phyloP scores from a whole-genome alignment of 1,140 invertebrate species.

The Drosophila bocqueti region DNA sequence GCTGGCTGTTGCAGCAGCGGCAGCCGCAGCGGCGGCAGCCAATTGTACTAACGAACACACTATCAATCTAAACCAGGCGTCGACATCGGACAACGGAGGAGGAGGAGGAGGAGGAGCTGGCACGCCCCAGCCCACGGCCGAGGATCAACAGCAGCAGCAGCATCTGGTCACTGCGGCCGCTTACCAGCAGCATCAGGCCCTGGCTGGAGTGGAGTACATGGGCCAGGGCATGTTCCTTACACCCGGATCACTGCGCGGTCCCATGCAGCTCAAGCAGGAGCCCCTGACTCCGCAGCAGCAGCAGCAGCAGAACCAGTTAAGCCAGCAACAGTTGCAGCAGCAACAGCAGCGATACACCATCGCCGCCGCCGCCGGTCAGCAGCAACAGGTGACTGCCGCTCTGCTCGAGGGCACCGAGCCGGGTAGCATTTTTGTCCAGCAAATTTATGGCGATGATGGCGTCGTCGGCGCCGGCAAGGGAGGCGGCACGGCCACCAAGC shows the following conservation, averaged over 20 bases:
- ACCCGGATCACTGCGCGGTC: slow-evolving; percentile 57
- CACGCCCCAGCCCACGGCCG: slow-evolving; percentile 29
- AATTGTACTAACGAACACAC: slow-evolving; percentile 80
- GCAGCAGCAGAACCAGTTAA: slow-evolving; percentile 42
- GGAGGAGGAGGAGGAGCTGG: slow-evolving; percentile 24
- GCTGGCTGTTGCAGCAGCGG: slow-evolving; percentile 60
- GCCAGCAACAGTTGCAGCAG: slow-evolving; percentile 57
- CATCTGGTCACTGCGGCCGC: slow-evolving; percentile 63
- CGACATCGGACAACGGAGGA: slow-evolving; percentile 35
- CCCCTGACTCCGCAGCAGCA: slow-evolving; percentile 36
- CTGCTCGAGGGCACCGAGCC: slow-evolving; percentile 66
- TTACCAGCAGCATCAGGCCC: slow-evolving; percentile 69
- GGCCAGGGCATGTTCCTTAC: slow-evolving; percentile 82
- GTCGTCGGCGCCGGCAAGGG: slow-evolving; percentile 41
- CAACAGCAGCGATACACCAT: slow-evolving; percentile 61
- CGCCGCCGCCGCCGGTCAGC: slow-evolving; percentile 58
- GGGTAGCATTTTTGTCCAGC: slow-evolving; percentile 77
- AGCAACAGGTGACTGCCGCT: slow-evolving; percentile 62
- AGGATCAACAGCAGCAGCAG: slow-evolving; percentile 54
- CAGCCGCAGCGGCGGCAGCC: slow-evolving; percentile 55
- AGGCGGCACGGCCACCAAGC: slow-evolving; percentile 54
- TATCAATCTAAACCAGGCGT: slow-evolving; percentile 83
- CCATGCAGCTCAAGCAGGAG: slow-evolving; percentile 77
- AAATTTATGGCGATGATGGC: slow-evolving; percentile 75
- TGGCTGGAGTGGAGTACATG: slow-evolving; percentile 71